These are phyloP conservation scores for Meteorus cinctellus DNA, from an alignment of 2,888 invertebrate genomes.

Conservation along the genomic window DNA sequence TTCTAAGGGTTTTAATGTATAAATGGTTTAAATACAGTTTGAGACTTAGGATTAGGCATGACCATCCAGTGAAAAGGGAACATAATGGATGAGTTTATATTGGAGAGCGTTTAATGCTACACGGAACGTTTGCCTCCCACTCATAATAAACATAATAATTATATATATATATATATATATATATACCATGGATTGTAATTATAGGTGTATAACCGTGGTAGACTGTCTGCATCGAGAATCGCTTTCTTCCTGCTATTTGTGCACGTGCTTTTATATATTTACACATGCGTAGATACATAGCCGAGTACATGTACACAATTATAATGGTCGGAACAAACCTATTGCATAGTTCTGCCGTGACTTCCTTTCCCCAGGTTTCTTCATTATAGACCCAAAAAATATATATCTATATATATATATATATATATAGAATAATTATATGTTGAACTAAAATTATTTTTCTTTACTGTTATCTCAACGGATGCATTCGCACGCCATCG, in stretches of 20 bases:
- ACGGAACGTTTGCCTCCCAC: conserved; percentile 11
- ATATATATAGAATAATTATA: no score
- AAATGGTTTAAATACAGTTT: background rate
- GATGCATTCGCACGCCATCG: no score
- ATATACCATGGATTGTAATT: conserved; percentile 19
- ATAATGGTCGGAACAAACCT: conserved; percentile 30
- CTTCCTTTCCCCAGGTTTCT: conserved; percentile 37
- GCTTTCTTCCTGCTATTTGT: conserved; percentile 53
- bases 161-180: background rate
- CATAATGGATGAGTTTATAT: conserved; percentile 22
- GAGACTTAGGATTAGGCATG: conserved; percentile 25
- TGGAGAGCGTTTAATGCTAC: conserved; percentile 18
- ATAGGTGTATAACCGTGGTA: conserved; percentile 9
- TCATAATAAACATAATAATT: background rate
- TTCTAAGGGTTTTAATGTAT: background rate
- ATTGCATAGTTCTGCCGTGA: conserved; percentile 27
- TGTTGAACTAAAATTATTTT: no score
- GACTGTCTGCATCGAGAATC: conserved; percentile 45
- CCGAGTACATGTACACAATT: conserved; percentile 16
- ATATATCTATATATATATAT: background rate
- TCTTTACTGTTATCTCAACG: no score
- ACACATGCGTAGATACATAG: conserved; percentile 3
- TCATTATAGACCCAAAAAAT: conserved; percentile 6
- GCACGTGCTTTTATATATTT: conserved; percentile 40
- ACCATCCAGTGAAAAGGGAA: conserved; percentile 28